Evolutionary conservation across 2,888 invertebrate genomes (phyloP).

Genomic region (Caenorhabditis plicata): DNA sequence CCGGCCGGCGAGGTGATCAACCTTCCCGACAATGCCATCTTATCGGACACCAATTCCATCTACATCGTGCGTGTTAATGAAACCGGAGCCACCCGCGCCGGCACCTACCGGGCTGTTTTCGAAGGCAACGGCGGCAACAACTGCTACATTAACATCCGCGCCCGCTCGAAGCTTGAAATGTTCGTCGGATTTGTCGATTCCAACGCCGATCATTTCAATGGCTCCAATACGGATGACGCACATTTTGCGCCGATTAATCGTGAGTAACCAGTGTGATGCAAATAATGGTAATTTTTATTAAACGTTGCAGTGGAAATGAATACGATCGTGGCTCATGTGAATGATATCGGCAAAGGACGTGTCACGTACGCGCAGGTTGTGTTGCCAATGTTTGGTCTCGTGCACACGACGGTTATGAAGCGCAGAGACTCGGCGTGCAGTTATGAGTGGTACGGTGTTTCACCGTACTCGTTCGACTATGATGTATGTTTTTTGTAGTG

Average conservation of each 20-base stretch:
- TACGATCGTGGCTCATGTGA: conserved; percentile 48
- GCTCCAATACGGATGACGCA: conserved; percentile 49
- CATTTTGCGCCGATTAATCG: conserved; percentile 42
- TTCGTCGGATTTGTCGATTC: conserved; percentile 38
- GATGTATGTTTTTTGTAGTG: conserved; percentile 14
- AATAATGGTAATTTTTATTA: not conserved
- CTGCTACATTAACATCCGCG: conserved; percentile 44
- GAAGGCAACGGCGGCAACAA: conserved; percentile 26
- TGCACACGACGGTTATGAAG: conserved; percentile 39
- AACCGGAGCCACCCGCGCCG: conserved; percentile 39
- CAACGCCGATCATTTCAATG: conserved; percentile 33
- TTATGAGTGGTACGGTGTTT: conserved; percentile 45
- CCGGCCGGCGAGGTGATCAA: conserved; percentile 29
- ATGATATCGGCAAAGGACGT: conserved; percentile 32
- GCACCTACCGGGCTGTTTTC: conserved; percentile 33
- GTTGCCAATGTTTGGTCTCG: conserved; percentile 28
- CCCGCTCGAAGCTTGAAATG: conserved; percentile 42
- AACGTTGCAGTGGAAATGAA: conserved; percentile 30
- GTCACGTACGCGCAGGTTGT: conserved; percentile 41
- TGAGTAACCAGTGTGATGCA: conserved; percentile 4
- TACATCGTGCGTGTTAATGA: conserved; percentile 44
- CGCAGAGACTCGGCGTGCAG: conserved; percentile 39
- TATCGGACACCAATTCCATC: conserved; percentile 43
- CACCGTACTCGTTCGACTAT: conserved; percentile 33
- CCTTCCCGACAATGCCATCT: conserved; percentile 38